Evolutionary conservation across 2,113 vertebrate genomes (phyloP), one percentile per base, ranked within the genome.

Genomic region (Agapornis roseicollis): DNA sequence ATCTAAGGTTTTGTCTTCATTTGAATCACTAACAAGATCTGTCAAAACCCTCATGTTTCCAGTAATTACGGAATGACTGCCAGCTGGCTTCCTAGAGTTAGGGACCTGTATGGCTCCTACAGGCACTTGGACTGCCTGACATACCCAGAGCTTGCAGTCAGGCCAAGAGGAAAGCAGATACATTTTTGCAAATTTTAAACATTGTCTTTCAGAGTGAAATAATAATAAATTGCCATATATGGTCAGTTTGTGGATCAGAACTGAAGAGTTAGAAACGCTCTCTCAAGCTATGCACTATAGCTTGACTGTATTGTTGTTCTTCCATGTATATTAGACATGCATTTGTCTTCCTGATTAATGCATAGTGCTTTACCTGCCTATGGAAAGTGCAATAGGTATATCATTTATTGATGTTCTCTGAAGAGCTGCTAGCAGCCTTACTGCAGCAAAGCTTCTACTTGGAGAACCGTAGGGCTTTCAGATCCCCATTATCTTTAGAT

Each of bases 351-450:
- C 78, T 93, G 77, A 69, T 89, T 86, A 70, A 52, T 61, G 19
- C 8, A 2, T 92, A 52, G 81, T 61, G 58, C 31, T 90, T 82
- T 80, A 66, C 1, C 2, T 68, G 69, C 87, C 85, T 72, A 47
- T 8, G 46, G 85, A 79, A 93, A 79, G 58, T 37, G 24, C 46
- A 73, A 58, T 65, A 70, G 31, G 47, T 78, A 4, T 61, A 55
- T 93, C 3, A 66, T 72, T 85, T 85, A 94, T 83, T 96, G 52
- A 81, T 94, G 85, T 23, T 89, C 64, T 85, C 92, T 66, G 89
- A 94, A 90, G 60, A 39, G 78, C 77, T 95, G 47, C 89, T 79
- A 58, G 53, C 80, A 86, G 69, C 83, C 77, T 93, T 84, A 61
- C 68, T 52, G 63, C 68, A 81, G 70, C 49, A 77, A 65, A 74